Conservation (phyloP, 2,888 invertebrate species). For the Perizoma flavofasciatum region DNA sequence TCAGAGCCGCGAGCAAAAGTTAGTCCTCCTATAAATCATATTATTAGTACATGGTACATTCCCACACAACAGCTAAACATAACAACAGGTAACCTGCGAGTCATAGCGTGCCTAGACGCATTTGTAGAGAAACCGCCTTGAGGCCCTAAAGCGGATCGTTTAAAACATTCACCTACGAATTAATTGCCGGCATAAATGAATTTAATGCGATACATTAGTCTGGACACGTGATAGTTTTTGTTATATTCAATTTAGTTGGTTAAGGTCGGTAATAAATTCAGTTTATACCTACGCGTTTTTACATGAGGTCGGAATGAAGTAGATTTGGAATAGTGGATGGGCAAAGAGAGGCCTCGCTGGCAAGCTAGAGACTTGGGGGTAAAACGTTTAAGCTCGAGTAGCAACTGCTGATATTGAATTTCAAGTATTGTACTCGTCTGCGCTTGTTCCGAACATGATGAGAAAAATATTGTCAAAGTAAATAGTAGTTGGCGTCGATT, state of each 20-base stretch:
- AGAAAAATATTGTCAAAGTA: too few relatives aligned
- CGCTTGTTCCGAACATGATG: too few relatives aligned
- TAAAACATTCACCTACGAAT: conserved; percentile 62
- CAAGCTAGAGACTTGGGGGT: too few relatives aligned
- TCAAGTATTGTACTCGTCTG: too few relatives aligned
- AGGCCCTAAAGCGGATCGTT: conserved; percentile 52
- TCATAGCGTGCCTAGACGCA: conserved; percentile 64
- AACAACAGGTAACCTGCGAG: conserved; percentile 37
- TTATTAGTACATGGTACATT: conserved; percentile 36
- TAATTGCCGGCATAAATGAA: conserved; percentile 72
- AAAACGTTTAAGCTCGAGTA: too few relatives aligned
- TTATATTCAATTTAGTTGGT: conserved; percentile 17
- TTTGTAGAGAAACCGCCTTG: conserved; percentile 50
- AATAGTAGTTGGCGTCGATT: too few relatives aligned
- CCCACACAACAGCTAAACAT: conserved; percentile 52
- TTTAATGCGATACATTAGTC: conserved; percentile 65
- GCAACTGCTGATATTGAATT: too few relatives aligned
- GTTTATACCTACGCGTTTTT: too few relatives aligned
- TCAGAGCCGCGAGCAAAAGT: not conserved
- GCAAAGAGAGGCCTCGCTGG: too few relatives aligned
- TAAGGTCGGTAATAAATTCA: conserved; percentile 7
- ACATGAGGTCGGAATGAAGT: too few relatives aligned
- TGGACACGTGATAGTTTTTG: conserved; percentile 38
- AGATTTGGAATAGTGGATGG: too few relatives aligned
- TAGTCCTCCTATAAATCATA: conserved; percentile 7